phyloP scores from a whole-genome alignment of 1,140 invertebrate genomes.

The Harpegnathos saltator region DNA sequence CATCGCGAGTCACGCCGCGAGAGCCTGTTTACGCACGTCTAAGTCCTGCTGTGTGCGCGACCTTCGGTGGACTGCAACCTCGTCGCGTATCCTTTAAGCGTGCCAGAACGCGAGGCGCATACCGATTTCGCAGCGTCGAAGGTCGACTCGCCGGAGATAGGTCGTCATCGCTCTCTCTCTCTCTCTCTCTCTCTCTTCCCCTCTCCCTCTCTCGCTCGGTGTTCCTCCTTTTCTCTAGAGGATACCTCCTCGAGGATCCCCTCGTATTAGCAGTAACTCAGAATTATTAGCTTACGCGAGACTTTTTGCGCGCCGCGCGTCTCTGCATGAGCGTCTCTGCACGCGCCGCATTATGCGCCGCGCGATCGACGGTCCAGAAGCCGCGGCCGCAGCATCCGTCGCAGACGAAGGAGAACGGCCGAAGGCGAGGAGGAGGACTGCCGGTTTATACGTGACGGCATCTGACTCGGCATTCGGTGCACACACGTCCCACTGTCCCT shows the following conservation, averaged over 20 bases:
- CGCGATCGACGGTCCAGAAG: conserved; percentile 49
- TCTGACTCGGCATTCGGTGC: conserved; percentile 66
- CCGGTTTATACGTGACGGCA: conserved; percentile 75
- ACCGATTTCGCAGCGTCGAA: conserved; percentile 67
- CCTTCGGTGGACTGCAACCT: conserved; percentile 60
- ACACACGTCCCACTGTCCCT: conserved; percentile 37
- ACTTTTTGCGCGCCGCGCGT: conserved; percentile 16
- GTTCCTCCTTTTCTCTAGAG: background rate
- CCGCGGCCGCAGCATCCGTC: conserved; percentile 42
- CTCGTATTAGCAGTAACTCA: conserved; percentile 74
- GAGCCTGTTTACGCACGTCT: conserved; percentile 32
- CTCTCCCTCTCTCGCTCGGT: no score
- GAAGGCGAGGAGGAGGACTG: conserved; percentile 65
- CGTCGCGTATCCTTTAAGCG: conserved; percentile 63
- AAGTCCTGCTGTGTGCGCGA: conserved; percentile 40
- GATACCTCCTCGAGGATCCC: background rate
- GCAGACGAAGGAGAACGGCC: conserved; percentile 44
- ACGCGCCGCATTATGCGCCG: conserved; percentile 30
- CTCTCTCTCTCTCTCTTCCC: no score
- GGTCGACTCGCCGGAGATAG: conserved; percentile 11
- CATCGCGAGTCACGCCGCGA: conserved; percentile 13
- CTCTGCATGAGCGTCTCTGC: conserved; percentile 18
- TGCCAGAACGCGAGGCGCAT: conserved; percentile 49
- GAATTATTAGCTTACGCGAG: conserved; percentile 74
- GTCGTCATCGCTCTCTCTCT: background rate